Conservation (phyloP, 2,888 invertebrate species). For the Alloplasta piceator region DNA sequence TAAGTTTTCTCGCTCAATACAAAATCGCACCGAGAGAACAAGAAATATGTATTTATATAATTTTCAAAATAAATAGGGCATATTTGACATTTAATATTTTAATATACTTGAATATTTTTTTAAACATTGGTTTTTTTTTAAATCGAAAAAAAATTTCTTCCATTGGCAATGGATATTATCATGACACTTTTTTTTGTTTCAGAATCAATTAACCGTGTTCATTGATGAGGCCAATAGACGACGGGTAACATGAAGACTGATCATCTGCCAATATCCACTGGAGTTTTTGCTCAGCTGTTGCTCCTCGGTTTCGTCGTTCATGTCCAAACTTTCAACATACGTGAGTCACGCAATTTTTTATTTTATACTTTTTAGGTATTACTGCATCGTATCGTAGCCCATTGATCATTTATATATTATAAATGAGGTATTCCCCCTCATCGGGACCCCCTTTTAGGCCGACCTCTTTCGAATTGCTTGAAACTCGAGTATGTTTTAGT, state of each 20-base stretch:
- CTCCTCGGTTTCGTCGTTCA: slow-evolving; percentile 73
- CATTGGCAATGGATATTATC: neutral
- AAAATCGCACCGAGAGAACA: neutral
- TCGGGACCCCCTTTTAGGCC: no score
- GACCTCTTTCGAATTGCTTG: no score
- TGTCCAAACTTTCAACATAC: slow-evolving; percentile 77
- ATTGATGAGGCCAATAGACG: slow-evolving; percentile 77
- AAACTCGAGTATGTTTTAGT: no score
- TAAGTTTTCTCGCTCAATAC: slow-evolving; percentile 32
- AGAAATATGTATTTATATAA: neutral
- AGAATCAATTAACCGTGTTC: slow-evolving; percentile 72
- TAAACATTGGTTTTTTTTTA: neutral
- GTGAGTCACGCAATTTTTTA: slow-evolving; percentile 73
- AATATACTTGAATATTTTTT: neutral
- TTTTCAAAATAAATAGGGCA: neutral
- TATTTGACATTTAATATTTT: neutral
- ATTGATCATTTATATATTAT: no score
- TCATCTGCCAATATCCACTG: slow-evolving; percentile 76
- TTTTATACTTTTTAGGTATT: slow-evolving; percentile 1
- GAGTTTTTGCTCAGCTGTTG: slow-evolving; percentile 73
- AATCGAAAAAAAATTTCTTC: neutral
- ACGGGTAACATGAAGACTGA: slow-evolving; percentile 80
- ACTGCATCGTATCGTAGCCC: neutral
- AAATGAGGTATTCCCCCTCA: no score
- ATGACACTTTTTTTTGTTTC: slow-evolving; percentile 61